Conservation (phyloP, 1,140 invertebrate genomes). For the Brachionus paranguensis region DNA sequence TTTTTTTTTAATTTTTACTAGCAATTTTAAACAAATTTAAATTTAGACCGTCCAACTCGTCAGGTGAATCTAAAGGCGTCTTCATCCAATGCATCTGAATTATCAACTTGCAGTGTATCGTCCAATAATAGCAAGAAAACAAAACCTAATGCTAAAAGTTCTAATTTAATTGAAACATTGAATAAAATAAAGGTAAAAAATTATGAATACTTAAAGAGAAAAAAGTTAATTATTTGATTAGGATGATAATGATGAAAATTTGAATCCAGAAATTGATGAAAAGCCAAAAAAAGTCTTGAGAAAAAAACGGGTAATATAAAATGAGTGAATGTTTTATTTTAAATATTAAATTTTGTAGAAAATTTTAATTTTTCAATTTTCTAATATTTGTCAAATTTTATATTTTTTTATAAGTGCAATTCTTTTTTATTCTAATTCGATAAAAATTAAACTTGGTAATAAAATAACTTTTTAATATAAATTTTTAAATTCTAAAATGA, state of each 20-base stretch:
- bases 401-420: neutral
- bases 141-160: neutral
- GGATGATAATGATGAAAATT: constrained; percentile 5
- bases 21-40: neutral
- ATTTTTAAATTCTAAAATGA: too few relatives aligned
- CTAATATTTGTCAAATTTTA: neutral
- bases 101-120: neutral
- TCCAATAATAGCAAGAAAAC: neutral
- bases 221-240: neutral
- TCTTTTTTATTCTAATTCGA: neutral
- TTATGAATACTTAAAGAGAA: neutral
- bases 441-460: too few relatives aligned
- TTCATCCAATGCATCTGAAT: constrained; percentile 8
- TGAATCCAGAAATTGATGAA: neutral
- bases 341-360: neutral
- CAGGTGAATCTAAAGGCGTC: constrained; percentile 6
- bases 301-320: constrained; percentile 3
- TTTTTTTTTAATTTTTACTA: neutral
- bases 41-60: constrained; percentile 12
- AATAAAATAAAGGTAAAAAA: constrained; percentile 22
- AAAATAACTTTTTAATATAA: too few relatives aligned
- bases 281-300: constrained; percentile 17
- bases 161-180: constrained; percentile 12
- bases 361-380: neutral
- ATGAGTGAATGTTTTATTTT: neutral